These are phyloP conservation scores for Aplodontia rufa DNA, from an alignment of 2,113 vertebrate genomes.

Conservation along the genomic window DNA sequence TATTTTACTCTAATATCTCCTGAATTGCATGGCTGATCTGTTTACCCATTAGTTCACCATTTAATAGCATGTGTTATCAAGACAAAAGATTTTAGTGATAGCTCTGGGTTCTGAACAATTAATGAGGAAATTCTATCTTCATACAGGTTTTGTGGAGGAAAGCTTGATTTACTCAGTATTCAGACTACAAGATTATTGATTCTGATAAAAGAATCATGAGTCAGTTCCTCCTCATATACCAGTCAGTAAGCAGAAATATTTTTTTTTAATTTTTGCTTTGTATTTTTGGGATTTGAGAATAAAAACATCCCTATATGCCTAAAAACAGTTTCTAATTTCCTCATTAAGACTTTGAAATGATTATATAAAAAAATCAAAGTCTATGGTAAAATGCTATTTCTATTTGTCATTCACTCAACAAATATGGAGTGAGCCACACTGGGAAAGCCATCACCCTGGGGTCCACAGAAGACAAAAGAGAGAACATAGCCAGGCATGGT, in stretches of 20 bases:
- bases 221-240: conserved; percentile 34
- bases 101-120: neutral
- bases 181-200: neutral
- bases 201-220: neutral
- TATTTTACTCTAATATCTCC: neutral
- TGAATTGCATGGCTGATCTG: neutral
- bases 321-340: neutral
- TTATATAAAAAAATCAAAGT: neutral
- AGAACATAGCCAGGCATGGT: too few relatives aligned
- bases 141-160: neutral
- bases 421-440: neutral
- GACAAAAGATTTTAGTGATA: neutral
- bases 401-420: neutral
- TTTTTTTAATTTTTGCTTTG: neutral
- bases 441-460: neutral
- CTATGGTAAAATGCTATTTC: neutral
- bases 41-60: neutral
- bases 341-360: neutral
- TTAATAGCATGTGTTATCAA: conserved; percentile 16
- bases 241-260: conserved; percentile 2
- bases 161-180: neutral
- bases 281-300: conserved; percentile 39
- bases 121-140: conserved; percentile 21
- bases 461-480: neutral
- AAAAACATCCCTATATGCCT: neutral